Base-by-base conservation (phyloP, 2,888 invertebrate species). In the Cheilosia scutellata region DNA sequence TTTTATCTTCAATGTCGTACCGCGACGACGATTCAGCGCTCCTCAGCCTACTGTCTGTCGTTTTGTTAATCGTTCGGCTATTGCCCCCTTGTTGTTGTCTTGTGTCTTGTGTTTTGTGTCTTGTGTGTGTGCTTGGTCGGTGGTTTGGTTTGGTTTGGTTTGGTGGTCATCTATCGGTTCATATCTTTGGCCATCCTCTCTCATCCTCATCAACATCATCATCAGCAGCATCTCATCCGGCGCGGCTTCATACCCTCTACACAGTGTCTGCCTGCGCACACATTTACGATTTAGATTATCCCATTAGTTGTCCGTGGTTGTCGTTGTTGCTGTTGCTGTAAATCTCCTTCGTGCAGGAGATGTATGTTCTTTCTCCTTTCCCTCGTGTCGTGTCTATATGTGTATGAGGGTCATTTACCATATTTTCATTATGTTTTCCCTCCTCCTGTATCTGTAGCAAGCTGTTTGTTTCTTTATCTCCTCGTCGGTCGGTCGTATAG, bases 351-450 rank as follows among this genome's bases (percentile, higher is more conserved):
- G 4, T 33, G 25, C 37, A 66, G 57, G 57, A 66, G 44, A 70
- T 33, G 33, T 42, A 62, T n/a, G 25, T 37, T 16, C 51, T 37
- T 47, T 5, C 13, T 31, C 25, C 42, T 47, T 68, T 55, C 29
- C 25, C 47, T 63, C n/a, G 20, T 58, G 70, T 57, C n/a, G 16
- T 37, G 16, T 20, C n/a, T 33, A n/a, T 44, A n/a, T 55, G n/a
- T 11, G 27, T n/a, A 44, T 37, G 72, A 79, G 72, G 65, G 65
- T 72, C 79, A 72, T 79, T 72, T 79, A 79, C 71, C 79, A 79
- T 58, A 72, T 70, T 78, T 71, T 71, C 70, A 70, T 63, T 55
- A 78, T 63, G 60, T 40, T 66, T 42, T 37, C 33, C 66, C 51
- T 76, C 58, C 49, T 68, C 57, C 42, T 60, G 31, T n/a, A 13